phyloP scores from a whole-genome alignment of 2,888 invertebrate genomes.

The Cyclophora albipunctata region DNA sequence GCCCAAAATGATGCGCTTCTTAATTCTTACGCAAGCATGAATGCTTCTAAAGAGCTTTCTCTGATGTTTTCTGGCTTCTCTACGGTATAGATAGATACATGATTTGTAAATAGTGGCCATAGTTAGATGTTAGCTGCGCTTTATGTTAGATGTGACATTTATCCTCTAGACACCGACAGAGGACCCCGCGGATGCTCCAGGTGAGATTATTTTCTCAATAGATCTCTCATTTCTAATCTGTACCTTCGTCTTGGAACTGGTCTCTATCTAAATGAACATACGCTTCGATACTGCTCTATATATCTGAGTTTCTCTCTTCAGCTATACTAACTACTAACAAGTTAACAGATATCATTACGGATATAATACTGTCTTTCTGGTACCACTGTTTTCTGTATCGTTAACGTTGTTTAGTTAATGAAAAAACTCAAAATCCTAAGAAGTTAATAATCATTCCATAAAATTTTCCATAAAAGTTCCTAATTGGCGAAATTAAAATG shows the following conservation, averaged over 20 bases:
- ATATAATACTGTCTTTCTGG: conserved; percentile 3
- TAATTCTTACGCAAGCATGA: conserved; percentile 20
- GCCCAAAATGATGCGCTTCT: conserved; percentile 15
- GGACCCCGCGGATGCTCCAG: conserved; percentile 38
- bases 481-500: no score
- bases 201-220: conserved; percentile 41
- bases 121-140: conserved; percentile 31
- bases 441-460: no score
- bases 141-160: conserved; percentile 44
- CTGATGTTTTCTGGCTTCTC: conserved; percentile 22
- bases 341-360: no score
- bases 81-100: conserved; percentile 9
- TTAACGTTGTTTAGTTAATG: conserved; percentile 9
- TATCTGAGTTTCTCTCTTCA: conserved; percentile 2
- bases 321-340: neutral
- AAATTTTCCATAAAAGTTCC: no score
- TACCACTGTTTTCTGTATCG: conserved; percentile 5
- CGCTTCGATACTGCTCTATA: conserved; percentile 5
- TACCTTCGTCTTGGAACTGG: conserved; percentile 15
- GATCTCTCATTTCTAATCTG: conserved; percentile 17
- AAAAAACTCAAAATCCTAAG: neutral
- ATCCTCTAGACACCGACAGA: conserved; percentile 41
- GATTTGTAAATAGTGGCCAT: conserved; percentile 24
- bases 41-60: conserved; percentile 18
- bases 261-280: conserved; percentile 10